Conservation (phyloP, 2,888 invertebrate genomes). For the Lepidonotus clava region DNA sequence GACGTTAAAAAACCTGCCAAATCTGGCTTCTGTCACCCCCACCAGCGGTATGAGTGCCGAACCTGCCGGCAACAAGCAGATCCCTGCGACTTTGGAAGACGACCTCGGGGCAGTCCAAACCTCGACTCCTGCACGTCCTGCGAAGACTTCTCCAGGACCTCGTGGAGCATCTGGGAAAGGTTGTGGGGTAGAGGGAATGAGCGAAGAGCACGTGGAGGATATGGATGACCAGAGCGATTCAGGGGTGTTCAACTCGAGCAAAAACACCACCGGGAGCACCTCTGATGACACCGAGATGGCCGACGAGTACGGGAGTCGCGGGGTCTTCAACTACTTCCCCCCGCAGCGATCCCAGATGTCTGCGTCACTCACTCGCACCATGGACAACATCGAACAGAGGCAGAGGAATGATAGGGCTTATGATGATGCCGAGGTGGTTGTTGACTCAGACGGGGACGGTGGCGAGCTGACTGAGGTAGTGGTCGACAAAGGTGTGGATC, state of each 20-base stretch:
- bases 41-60: slow-evolving; percentile 14
- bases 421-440: slow-evolving; percentile 9
- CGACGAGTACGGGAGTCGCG: slow-evolving; percentile 4
- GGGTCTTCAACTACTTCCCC: slow-evolving; percentile 14
- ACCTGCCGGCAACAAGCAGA: background rate
- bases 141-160: no score
- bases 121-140: no score
- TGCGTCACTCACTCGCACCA: background rate
- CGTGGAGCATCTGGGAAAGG: no score
- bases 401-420: slow-evolving; percentile 17
- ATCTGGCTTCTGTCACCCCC: slow-evolving; percentile 64
- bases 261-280: background rate
- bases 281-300: slow-evolving; percentile 41
- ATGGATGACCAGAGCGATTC: background rate
- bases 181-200: background rate
- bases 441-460: background rate
- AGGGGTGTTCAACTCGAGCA: background rate
- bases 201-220: background rate
- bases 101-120: background rate
- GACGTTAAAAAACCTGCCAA: slow-evolving; percentile 70
- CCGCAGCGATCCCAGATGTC: no score
- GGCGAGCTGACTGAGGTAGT: slow-evolving; percentile 21
- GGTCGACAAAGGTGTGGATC: background rate
- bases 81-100: background rate
- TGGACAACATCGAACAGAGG: background rate